These are phyloP conservation scores for Pogonomyrmex barbatus DNA, from an alignment of 1,140 invertebrate species.

Conservation along the genomic window DNA sequence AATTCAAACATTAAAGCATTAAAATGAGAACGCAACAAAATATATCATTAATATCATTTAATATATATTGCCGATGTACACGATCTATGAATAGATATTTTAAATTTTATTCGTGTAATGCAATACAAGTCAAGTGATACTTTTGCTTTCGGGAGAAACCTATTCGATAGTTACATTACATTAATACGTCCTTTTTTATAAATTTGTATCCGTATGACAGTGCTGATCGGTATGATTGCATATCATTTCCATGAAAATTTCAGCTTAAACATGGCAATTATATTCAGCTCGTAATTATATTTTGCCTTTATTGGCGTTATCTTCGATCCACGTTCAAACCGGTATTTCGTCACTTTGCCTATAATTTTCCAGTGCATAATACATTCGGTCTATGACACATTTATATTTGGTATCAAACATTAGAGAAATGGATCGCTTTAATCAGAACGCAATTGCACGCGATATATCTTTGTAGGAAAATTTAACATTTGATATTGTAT, in stretches of 20 bases:
- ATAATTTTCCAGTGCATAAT: constrained; percentile 35
- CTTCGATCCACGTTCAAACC: constrained; percentile 5
- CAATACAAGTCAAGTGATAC: no score
- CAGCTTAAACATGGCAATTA: constrained; percentile 54
- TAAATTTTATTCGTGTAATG: constrained; percentile 5
- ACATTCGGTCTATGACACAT: constrained; percentile 15
- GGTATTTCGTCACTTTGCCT: constrained; percentile 19
- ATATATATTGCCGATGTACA: background rate
- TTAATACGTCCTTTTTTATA: constrained; percentile 11
- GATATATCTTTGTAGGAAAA: constrained; percentile 14
- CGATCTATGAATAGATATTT: background rate
- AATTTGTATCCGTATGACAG: background rate
- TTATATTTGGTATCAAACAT: constrained; percentile 17
- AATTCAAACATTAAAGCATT: background rate
- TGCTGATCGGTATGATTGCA: background rate
- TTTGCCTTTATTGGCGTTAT: constrained; percentile 33
- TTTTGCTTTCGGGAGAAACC: background rate
- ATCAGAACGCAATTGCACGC: background rate
- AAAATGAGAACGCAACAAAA: background rate
- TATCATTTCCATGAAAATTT: constrained; percentile 46
- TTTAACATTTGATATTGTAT: constrained; percentile 3
- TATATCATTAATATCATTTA: background rate
- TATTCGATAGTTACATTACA: constrained; percentile 29
- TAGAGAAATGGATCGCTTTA: constrained; percentile 22
- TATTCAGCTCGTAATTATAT: constrained; percentile 33